These are phyloP conservation scores for Dione juno DNA, from an alignment of 2,888 invertebrate species.

Conservation along the genomic window DNA sequence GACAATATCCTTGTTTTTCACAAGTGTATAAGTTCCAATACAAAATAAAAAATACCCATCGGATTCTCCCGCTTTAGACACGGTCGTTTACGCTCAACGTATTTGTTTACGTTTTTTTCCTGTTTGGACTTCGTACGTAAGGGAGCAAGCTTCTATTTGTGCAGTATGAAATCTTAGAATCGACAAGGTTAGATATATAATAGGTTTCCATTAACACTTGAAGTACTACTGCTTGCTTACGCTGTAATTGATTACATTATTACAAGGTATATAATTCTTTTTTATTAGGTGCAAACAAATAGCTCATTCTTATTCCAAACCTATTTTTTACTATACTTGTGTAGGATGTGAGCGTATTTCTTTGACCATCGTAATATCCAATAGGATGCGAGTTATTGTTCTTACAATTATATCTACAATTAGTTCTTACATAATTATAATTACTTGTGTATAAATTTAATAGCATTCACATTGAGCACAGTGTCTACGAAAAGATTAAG, in stretches of 20 bases:
- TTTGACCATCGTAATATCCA: no score
- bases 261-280: background rate
- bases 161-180: conserved; percentile 42
- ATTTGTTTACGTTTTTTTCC: conserved; percentile 70
- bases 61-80: conserved; percentile 63
- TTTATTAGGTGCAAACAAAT: background rate
- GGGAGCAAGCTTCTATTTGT: conserved; percentile 43
- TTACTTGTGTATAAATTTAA: background rate
- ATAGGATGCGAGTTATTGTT: no score
- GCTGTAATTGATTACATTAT: conserved; percentile 10
- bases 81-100: conserved; percentile 58
- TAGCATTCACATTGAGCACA: background rate
- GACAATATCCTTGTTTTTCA: conserved; percentile 37
- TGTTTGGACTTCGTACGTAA: conserved; percentile 44
- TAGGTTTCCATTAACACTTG: conserved; percentile 35
- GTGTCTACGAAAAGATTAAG: background rate
- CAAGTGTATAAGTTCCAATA: conserved; percentile 41
- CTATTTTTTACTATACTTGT: background rate
- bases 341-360: background rate
- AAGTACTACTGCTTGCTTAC: conserved; percentile 33
- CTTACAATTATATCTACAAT: no score
- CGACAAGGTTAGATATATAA: conserved; percentile 40
- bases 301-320: background rate
- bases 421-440: no score
- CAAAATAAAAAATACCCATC: conserved; percentile 60